These are phyloP conservation scores for Odiellus spinosus DNA, from an alignment of 2,888 invertebrate species.

Conservation along the genomic window DNA sequence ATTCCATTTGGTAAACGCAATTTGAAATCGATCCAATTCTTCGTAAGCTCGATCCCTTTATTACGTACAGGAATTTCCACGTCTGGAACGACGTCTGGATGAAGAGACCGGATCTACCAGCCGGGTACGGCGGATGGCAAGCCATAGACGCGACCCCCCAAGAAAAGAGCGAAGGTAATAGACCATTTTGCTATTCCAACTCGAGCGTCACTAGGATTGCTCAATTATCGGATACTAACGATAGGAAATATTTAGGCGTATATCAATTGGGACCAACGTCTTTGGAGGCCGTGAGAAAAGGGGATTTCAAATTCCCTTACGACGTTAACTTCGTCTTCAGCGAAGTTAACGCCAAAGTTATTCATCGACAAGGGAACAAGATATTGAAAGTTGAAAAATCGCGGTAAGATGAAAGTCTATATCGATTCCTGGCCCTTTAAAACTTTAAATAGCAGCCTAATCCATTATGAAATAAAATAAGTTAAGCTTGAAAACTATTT, in stretches of 20 bases:
- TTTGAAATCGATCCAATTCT: too few relatives aligned
- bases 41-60: too few relatives aligned
- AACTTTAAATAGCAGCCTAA: too few relatives aligned
- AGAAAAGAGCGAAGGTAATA: conserved; percentile 29
- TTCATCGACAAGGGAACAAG: conserved; percentile 57
- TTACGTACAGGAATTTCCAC: conserved; percentile 28
- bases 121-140: conserved; percentile 24
- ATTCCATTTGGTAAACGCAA: conserved; percentile 48
- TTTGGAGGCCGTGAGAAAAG: conserved; percentile 52
- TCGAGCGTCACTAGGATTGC: conserved; percentile 20
- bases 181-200: background rate
- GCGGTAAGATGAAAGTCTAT: conserved; percentile 49
- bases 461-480: too few relatives aligned
- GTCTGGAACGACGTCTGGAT: conserved; percentile 34
- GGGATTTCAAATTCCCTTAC: conserved; percentile 53
- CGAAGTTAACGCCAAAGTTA: conserved; percentile 59
- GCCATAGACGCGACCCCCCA: conserved; percentile 33
- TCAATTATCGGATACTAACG: too few relatives aligned
- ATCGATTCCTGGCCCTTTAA: too few relatives aligned
- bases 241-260: conserved; percentile 14
- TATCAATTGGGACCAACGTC: conserved; percentile 44
- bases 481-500: too few relatives aligned
- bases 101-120: conserved; percentile 8
- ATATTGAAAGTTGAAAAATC: conserved; percentile 54
- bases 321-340: conserved; percentile 59